These are phyloP conservation scores for Hemaris fuciformis DNA, from an alignment of 2,888 invertebrate genomes.

Conservation along the genomic window DNA sequence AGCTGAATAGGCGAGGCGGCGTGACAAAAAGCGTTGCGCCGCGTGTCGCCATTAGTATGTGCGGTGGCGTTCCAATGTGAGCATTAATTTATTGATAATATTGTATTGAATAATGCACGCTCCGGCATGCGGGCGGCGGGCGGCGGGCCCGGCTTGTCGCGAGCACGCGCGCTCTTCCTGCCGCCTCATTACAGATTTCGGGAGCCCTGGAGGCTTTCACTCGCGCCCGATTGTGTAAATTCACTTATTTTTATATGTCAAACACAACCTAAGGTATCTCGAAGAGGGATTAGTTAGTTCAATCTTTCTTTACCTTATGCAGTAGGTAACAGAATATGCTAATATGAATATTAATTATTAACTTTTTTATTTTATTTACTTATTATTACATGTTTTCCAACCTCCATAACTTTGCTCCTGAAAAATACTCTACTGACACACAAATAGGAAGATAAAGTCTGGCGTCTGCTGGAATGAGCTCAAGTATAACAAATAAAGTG, in stretches of 20 bases:
- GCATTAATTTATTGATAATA: conserved; percentile 79
- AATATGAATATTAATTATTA: too few relatives aligned
- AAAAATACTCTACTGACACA: too few relatives aligned
- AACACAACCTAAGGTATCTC: too few relatives aligned
- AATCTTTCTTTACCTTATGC: too few relatives aligned
- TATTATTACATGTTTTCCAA: too few relatives aligned
- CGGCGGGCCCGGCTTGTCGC: conserved; percentile 26
- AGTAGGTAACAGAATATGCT: too few relatives aligned
- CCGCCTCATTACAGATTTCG: conserved; percentile 33
- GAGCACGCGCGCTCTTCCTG: conserved; percentile 72
- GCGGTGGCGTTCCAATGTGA: conserved; percentile 66
- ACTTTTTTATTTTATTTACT: too few relatives aligned
- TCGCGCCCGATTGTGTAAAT: neutral
- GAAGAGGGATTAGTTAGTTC: too few relatives aligned
- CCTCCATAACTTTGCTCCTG: too few relatives aligned
- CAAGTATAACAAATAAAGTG: too few relatives aligned
- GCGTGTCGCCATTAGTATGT: conserved; percentile 79
- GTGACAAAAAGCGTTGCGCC: conserved; percentile 65
- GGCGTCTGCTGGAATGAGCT: too few relatives aligned
- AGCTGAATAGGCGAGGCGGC: conserved; percentile 60
- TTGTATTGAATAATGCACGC: conserved; percentile 72
- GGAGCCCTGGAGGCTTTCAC: conserved; percentile 10
- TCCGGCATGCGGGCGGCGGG: conserved; percentile 38
- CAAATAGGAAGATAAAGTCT: too few relatives aligned
- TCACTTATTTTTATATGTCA: neutral